Percentiles rank a stretch among this genome's conserved stretches.
Evolutionary conservation across 2,113 vertebrate genomes (phyloP).

Genomic region (Chaetura pelagica): DNA sequence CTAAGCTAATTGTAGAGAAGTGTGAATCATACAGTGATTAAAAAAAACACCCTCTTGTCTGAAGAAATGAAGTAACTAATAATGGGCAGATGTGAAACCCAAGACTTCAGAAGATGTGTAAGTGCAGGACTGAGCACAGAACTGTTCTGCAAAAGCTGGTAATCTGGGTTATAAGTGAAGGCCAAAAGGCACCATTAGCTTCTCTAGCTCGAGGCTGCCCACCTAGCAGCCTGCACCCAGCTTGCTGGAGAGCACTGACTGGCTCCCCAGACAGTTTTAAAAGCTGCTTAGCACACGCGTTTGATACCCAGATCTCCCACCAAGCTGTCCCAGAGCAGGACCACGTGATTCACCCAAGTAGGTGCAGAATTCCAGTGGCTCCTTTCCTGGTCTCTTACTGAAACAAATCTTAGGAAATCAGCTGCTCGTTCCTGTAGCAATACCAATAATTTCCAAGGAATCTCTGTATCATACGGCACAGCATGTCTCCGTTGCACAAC

Average conservation of each 20-base stretch:
- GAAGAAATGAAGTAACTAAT: neutral
- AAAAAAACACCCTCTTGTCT: neutral
- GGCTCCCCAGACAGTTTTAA: neutral
- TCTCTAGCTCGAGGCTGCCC: neutral
- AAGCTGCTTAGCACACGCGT: neutral
- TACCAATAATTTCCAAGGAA: neutral
- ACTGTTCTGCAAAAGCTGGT: neutral
- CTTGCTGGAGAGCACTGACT: neutral
- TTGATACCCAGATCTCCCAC: neutral
- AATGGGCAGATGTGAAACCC: neutral
- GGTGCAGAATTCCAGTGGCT: neutral
- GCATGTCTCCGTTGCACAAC: neutral
- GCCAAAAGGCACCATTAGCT: neutral
- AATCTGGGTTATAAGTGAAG: neutral
- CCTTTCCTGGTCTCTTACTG: neutral
- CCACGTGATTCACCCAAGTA: neutral
- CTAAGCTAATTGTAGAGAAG: neutral
- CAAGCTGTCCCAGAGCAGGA: neutral
- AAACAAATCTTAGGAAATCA: neutral
- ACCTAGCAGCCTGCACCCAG: neutral
- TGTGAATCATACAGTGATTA: neutral
- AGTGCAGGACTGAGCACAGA: neutral
- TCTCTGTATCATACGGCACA: neutral
- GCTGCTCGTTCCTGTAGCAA: neutral
- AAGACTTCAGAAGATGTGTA: neutral